Conservation (phyloP, 2,888 invertebrate genomes). For the Branchipolynoe longqiensis region DNA sequence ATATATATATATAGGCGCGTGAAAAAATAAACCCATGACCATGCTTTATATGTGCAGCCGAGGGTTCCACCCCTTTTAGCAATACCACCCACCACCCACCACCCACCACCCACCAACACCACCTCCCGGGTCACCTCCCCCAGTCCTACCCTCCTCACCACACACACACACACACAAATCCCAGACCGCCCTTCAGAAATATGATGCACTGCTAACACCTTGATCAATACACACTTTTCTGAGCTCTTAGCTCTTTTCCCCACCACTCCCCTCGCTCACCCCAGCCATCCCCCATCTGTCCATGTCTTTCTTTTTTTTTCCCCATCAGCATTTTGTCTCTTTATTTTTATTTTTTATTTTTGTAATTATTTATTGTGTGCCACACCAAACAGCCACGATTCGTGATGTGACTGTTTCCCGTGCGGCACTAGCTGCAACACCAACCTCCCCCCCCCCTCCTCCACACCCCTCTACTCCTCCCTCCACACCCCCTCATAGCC, state of each 20-base stretch:
- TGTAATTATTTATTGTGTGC: not conserved
- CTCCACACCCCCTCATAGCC: no score
- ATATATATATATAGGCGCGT: no score
- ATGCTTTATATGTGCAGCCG: conserved; percentile 4
- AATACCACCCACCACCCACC: no score
- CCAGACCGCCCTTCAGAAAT: conserved; percentile 21
- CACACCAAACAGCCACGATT: not conserved
- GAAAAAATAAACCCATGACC: not conserved
- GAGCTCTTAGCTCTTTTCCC: not conserved
- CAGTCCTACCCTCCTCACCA: no score
- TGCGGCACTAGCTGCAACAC: not conserved
- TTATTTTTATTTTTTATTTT: not conserved
- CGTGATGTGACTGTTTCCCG: conserved; percentile 20
- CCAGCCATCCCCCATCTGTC: no score
- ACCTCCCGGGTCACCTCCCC: no score
- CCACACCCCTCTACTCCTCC: not conserved
- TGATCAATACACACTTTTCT: conserved; percentile 9
- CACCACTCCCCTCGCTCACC: no score
- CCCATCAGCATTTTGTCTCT: not conserved
- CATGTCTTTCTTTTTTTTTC: not conserved
- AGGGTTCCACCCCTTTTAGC: conserved; percentile 35
- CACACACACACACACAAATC: no score
- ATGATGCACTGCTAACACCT: conserved; percentile 23
- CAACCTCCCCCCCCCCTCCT: not conserved
- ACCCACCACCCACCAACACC: no score